Evolutionary conservation across 2,797 vertebrate genomes (phyloP).

Genomic region (Catostomus latipinnis): DNA sequence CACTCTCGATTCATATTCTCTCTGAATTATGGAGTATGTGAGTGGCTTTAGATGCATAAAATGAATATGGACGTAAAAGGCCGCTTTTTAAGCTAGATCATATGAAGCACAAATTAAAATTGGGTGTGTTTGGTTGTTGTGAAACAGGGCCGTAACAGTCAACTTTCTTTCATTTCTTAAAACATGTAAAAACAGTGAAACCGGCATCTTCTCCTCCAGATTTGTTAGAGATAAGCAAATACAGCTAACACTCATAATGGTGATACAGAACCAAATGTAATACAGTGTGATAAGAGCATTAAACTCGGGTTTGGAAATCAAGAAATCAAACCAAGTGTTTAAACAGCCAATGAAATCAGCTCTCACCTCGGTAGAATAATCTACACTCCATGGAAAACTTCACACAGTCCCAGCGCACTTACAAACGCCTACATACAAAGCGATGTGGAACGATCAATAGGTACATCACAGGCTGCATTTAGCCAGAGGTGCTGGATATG

Average conservation of each 20-base stretch:
- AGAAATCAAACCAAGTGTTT: not conserved
- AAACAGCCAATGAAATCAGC: constrained; percentile 12
- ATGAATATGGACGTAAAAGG: constrained; percentile 38
- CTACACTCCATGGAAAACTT: constrained; percentile 38
- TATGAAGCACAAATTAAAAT: not conserved
- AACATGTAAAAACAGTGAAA: constrained; percentile 18
- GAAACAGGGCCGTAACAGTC: not conserved
- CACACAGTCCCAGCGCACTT: constrained; percentile 20
- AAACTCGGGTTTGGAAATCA: not conserved
- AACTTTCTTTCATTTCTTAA: too few relatives aligned
- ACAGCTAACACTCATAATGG: not conserved
- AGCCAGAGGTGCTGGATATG: constrained; percentile 45
- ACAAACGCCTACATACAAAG: constrained; percentile 40
- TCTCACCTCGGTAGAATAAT: constrained; percentile 25
- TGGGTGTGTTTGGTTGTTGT: constrained; percentile 1
- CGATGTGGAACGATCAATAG: constrained; percentile 46
- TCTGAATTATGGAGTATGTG: constrained; percentile 39
- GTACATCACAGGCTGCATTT: constrained; percentile 41
- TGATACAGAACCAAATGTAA: not conserved
- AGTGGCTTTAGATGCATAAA: constrained; percentile 39
- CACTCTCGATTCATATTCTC: constrained; percentile 11
- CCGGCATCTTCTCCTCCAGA: not conserved
- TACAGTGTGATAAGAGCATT: constrained; percentile 1
- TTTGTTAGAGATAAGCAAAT: constrained; percentile 1
- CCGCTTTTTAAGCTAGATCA: not conserved